These are phyloP conservation scores for Argynnis bischoffii DNA, from an alignment of 2,888 invertebrate genomes.

Conservation along the genomic window DNA sequence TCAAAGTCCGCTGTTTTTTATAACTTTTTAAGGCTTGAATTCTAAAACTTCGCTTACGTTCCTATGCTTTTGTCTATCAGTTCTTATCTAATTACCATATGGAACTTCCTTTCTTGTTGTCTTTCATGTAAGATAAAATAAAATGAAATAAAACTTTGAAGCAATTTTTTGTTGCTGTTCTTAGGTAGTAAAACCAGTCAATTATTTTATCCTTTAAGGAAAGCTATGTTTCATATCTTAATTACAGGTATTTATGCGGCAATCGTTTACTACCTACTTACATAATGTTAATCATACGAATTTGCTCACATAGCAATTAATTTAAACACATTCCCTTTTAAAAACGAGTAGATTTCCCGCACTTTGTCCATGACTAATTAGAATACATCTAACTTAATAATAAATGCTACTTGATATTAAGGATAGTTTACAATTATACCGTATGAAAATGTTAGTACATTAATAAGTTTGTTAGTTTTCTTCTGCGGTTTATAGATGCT, in stretches of 20 bases:
- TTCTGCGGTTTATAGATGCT: no score
- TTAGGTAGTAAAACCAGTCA: slow-evolving; percentile 13
- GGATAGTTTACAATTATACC: no score
- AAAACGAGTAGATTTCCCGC: slow-evolving; percentile 21
- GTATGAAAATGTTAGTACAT: no score
- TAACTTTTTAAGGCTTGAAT: no score
- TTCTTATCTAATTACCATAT: background rate
- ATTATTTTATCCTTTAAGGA: slow-evolving; percentile 27
- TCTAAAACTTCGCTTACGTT: no score
- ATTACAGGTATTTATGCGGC: slow-evolving; percentile 22
- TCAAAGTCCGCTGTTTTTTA: no score
- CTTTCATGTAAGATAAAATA: slow-evolving; percentile 1
- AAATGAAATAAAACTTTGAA: slow-evolving; percentile 6
- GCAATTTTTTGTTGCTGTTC: slow-evolving; percentile 4
- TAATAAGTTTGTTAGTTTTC: no score
- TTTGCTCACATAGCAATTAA: slow-evolving; percentile 14
- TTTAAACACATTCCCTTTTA: slow-evolving; percentile 20
- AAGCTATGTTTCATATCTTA: slow-evolving; percentile 23
- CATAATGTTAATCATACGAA: slow-evolving; percentile 21
- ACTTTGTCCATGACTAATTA: slow-evolving; percentile 11
- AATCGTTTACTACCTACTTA: slow-evolving; percentile 19
- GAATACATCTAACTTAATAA: slow-evolving; percentile 1
- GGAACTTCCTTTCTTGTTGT: slow-evolving; percentile 11
- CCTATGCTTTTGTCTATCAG: background rate
- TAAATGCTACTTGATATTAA: no score